Base-by-base conservation (phyloP, 2,797 vertebrate species). In the Poeciliopsis infans region DNA sequence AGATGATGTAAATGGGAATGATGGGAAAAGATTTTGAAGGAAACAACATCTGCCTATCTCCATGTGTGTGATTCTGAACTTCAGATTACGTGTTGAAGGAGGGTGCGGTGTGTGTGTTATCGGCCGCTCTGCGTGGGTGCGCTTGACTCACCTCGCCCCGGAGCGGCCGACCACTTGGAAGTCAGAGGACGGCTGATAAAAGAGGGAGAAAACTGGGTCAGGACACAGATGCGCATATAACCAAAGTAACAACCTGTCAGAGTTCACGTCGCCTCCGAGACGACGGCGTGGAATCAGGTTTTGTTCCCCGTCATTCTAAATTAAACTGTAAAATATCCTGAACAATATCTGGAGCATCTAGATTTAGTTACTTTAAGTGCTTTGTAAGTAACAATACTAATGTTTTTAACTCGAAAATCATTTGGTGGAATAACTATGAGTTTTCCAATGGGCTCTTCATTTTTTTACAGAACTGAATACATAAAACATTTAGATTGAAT, bases 121-220 rank as follows among this genome's bases (percentile, higher is more conserved):
- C 3, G 75, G 39, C 39, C 2, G 3, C 43, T 70, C 5, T 36
- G 53, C 15, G 72, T 47, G 66, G 51, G 51, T 72, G 74, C 13
- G 73, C 8, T 12, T 46, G 80, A 86, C 94, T 93, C 94, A 98
- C 97, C 98, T 97, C 97, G 96, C 80, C 96, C 96, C 75, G 97
- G 96, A 90, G 96, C 88, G 80, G 97, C 96, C 81, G 97, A 97
- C 97, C 97, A 98, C 91, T 98, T 98, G 59, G 97, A 97, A 86
- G 97, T 94, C 10, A 98, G 94, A 73, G 97, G 97, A 13, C 97
- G 97, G 94, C 98, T 98, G 91, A 83, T 51, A 66, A 47, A 69
- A 51, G 51, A 83, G 53, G 59, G 46, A 78, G 28, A 83, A 73
- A 90, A 86, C 53, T 82, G 80, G 82, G 85, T 93, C 82, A 94